Conservation (phyloP, 2,888 invertebrate genomes). For the Ischnura elegans region DNA sequence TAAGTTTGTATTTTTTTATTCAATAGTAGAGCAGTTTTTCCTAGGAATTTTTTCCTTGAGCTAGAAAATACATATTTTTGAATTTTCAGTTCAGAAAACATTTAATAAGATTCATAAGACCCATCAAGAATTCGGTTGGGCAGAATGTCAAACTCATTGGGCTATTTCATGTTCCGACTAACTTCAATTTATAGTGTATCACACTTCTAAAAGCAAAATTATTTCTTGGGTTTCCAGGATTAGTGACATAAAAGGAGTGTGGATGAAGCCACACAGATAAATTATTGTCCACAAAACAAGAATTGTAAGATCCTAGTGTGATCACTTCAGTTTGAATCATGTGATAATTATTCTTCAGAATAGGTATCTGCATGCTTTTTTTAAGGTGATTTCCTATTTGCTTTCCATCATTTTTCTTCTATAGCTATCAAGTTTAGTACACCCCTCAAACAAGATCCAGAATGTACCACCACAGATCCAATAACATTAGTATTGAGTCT, state of each 20-base stretch:
- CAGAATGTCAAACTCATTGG: no score
- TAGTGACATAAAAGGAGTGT: background rate
- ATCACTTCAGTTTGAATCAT: background rate
- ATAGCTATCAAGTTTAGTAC: background rate
- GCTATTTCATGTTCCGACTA: background rate
- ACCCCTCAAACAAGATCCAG: background rate
- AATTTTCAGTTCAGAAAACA: no score
- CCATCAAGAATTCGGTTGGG: no score
- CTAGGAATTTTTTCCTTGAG: no score
- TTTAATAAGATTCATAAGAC: no score
- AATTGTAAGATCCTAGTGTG: background rate
- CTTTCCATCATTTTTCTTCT: background rate
- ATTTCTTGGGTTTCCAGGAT: background rate
- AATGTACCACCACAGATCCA: background rate
- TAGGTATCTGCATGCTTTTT: background rate
- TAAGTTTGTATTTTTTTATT: no score
- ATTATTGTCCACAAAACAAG: background rate
- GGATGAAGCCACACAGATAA: background rate
- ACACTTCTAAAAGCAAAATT: background rate
- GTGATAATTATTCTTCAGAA: background rate
- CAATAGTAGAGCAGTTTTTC: no score
- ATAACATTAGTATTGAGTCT: background rate
- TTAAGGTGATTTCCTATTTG: no score
- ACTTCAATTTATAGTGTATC: background rate
- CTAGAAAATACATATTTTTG: no score